Evolutionary conservation across 2,797 vertebrate genomes (phyloP), one percentile per base, ranked within the genome.

Genomic region (Dendrocincla tyrannina): DNA sequence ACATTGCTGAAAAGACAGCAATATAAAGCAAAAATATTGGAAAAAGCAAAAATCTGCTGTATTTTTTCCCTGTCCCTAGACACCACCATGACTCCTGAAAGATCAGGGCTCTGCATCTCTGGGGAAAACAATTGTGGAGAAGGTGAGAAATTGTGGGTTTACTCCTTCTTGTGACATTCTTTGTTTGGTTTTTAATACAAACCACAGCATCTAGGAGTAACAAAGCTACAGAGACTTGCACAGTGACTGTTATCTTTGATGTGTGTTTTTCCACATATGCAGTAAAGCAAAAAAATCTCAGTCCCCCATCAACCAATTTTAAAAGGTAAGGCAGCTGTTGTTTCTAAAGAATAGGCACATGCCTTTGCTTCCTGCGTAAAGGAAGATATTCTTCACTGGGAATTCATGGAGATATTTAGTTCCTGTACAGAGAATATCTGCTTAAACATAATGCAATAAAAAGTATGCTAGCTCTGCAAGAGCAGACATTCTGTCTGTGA

Each of bases 401-500:
- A 93, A 80, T 92, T 88, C 72, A 62, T 33, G 44, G 37, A 89
- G 18, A 24, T 64, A 68, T 72, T 89, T 91, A 64, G 64, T 74
- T 91, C 69, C 69, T 77, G 18, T 47, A 37, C 41, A 88, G 52
- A 83, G n/a, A 93, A 92, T 89, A 94, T 90, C 85, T 93, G 56
- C 47, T 89, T 91, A 81, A 85, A 76, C 62, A 12, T 89, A 95
- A 96, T 92, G 70, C 14, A 95, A 92, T 93, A 93, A 87, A 95
- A 91, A 72, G 8, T 60, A 76, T 2, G 32, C 66, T 94, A 59
- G 39, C 32, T 76, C 67, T 70, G 56, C 18, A 70, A 74, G 11
- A 91, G 55, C 81, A 92, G 92, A 95, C 84, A 41, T 64, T 82
- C 80, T 93, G 92, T 92, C 92, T 94, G 81, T 39, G 5, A 24